A percentile compares a stretch with the other conserved stretches of the same genome.
phyloP scores from a whole-genome alignment of 2,113 vertebrate genomes.

The Abramis brama region DNA sequence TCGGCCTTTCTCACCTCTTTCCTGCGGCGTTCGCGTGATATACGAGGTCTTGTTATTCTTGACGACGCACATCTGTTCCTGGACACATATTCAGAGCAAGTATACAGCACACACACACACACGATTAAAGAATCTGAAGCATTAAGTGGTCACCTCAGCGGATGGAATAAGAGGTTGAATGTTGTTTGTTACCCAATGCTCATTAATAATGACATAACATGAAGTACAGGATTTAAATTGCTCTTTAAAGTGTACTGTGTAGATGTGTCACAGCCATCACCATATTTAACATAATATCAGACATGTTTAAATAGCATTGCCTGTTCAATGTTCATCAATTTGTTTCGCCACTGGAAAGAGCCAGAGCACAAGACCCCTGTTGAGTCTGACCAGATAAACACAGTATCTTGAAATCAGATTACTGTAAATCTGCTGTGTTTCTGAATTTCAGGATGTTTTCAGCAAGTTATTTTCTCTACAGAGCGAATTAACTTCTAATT shows the following conservation, averaged over 20 bases:
- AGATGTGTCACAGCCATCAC: neutral
- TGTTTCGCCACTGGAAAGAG: neutral
- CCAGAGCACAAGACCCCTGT: neutral
- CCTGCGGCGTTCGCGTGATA: slow-evolving; percentile 82
- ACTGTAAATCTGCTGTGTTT: neutral
- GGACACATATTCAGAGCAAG: slow-evolving; percentile 89
- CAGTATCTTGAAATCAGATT: neutral
- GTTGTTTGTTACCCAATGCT: neutral
- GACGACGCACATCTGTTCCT: slow-evolving; percentile 88
- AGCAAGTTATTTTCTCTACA: neutral
- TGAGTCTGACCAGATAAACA: neutral
- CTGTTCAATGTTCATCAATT: neutral
- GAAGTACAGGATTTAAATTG: neutral
- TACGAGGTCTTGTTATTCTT: slow-evolving; percentile 84
- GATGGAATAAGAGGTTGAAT: neutral
- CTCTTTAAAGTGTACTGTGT: neutral
- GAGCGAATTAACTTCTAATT: neutral
- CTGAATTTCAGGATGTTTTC: neutral
- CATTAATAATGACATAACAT: neutral
- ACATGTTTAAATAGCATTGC: neutral
- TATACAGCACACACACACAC: slow-evolving; percentile 55
- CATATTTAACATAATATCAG: neutral
- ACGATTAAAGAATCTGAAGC: neutral
- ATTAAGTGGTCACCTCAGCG: neutral
- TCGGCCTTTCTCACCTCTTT: slow-evolving; percentile 86